These are phyloP conservation scores for Cydia amplana DNA, from an alignment of 1,140 invertebrate species.

Conservation along the genomic window DNA sequence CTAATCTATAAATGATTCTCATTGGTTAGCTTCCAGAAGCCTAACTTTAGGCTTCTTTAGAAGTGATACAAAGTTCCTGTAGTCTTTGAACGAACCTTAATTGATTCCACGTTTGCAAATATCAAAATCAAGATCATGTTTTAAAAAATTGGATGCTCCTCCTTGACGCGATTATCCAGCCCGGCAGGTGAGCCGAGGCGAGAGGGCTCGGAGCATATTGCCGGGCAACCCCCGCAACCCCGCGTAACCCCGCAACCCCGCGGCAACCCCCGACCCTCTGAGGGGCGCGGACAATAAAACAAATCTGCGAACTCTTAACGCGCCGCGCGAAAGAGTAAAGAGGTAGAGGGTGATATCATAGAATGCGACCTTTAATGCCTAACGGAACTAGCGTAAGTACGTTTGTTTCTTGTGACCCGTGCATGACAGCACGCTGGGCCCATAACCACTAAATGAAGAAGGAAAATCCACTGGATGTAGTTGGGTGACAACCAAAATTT, in stretches of 20 bases:
- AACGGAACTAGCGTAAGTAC: not conserved
- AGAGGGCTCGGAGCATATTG: slow-evolving; percentile 62
- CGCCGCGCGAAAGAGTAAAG: slow-evolving; percentile 41
- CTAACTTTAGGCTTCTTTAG: no score
- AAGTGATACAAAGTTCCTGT: not conserved
- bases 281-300: slow-evolving; percentile 51
- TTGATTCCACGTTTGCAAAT: not conserved
- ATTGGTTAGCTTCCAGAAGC: no score
- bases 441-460: no score
- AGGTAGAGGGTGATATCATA: not conserved
- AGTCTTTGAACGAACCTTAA: not conserved
- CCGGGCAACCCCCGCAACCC: slow-evolving; percentile 37
- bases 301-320: slow-evolving; percentile 53
- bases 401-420: not conserved
- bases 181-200: slow-evolving; percentile 45
- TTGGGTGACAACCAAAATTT: no score
- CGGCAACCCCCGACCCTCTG: slow-evolving; percentile 33
- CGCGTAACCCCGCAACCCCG: not conserved
- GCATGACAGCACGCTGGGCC: no score
- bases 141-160: not conserved
- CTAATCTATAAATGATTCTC: no score
- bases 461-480: no score
- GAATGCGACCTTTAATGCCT: not conserved
- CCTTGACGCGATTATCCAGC: slow-evolving; percentile 25
- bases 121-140: not conserved